Base-by-base conservation (phyloP, 2,797 vertebrate genomes). In the Danio tinwini region DNA sequence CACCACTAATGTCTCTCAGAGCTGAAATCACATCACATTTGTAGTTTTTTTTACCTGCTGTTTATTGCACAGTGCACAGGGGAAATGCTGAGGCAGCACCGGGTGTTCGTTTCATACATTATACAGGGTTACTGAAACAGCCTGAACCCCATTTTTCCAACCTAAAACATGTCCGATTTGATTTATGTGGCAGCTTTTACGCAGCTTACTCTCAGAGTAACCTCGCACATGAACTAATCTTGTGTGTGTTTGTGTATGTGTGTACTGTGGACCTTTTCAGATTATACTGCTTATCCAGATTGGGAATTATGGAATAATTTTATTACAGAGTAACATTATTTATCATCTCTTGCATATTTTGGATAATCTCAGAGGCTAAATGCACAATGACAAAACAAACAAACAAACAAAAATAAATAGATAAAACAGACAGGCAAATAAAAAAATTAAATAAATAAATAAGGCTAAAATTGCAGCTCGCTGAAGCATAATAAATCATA, bases 141-240 rank as follows among this genome's bases (percentile, higher is more conserved):
- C 71, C 81, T 84, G 45, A 84, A 82, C 81, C 80, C 78, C 68
- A 82, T 78, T 83, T 75, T 81, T 49, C 13, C 39, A 78, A 74
- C 17, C 53, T 72, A 44, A 72, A 78, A 78, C 71, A 78, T 72
- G 83, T 70, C 82, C 39, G 67, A 45, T 68, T 78, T 84, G 83
- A 86, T 86, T 84, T 84, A 86, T 86, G 85, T 83, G 74, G 74
- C 72, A 83, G 72, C 44, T 82, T 80, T 84, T 76, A 79, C 52
- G 67, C 76, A 65, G 79, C 59, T 74, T 77, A 82, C 42, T 74
- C 59, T 76, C 61, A 45, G 49, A 29, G 75, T 70, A 70, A 79
- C 72, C 62, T 72, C 79, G 76, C 50, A 81, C 55, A 56, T 44
- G 50, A 13, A 79, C 14, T 81, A 56, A 75, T 70, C 70, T 47